These are phyloP conservation scores for Corydoras maculifer DNA, from an alignment of 2,113 vertebrate species.

Conservation along the genomic window DNA sequence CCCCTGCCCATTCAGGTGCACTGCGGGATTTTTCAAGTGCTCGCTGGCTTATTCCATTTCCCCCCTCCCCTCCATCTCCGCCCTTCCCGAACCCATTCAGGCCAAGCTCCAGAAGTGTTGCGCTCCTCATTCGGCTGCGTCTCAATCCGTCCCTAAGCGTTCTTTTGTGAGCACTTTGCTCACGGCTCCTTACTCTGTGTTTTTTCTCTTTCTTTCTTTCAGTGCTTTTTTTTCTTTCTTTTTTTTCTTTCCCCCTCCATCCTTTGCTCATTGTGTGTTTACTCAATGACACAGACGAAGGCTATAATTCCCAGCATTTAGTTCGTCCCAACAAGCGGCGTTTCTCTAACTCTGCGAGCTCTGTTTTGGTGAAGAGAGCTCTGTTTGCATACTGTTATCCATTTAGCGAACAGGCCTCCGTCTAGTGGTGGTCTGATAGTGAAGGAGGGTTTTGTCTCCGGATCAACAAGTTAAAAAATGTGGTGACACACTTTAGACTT, in stretches of 20 bases:
- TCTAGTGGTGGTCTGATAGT: constrained; percentile 42
- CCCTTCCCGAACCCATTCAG: constrained; percentile 77
- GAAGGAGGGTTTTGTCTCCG: constrained; percentile 25
- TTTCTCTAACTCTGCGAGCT: constrained; percentile 38
- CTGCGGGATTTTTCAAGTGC: constrained; percentile 96
- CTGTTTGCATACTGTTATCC: constrained; percentile 54
- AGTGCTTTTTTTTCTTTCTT: constrained; percentile 48
- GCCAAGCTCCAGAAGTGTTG: constrained; percentile 96
- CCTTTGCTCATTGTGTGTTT: constrained; percentile 73
- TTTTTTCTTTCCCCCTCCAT: constrained; percentile 61
- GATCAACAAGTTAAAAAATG: constrained; percentile 16
- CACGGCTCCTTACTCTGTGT: constrained; percentile 74
- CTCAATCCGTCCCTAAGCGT: constrained; percentile 76
- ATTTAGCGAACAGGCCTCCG: constrained; percentile 33
- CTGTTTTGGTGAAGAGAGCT: constrained; percentile 53
- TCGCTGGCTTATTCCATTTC: constrained; percentile 99
- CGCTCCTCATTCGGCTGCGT: constrained; percentile 87
- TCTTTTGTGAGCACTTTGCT: constrained; percentile 80
- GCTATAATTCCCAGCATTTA: constrained; percentile 69
- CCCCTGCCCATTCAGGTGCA: constrained; percentile 91
- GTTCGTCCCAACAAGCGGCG: constrained; percentile 64
- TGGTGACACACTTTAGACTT: neutral
- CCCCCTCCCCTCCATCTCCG: constrained; percentile 58
- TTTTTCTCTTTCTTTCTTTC: constrained; percentile 41
- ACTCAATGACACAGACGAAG: constrained; percentile 69